Evolutionary conservation across 2,888 invertebrate species (phyloP), one percentile per base, ranked within the genome.

Genomic region (Dinocampus coccinellae): DNA sequence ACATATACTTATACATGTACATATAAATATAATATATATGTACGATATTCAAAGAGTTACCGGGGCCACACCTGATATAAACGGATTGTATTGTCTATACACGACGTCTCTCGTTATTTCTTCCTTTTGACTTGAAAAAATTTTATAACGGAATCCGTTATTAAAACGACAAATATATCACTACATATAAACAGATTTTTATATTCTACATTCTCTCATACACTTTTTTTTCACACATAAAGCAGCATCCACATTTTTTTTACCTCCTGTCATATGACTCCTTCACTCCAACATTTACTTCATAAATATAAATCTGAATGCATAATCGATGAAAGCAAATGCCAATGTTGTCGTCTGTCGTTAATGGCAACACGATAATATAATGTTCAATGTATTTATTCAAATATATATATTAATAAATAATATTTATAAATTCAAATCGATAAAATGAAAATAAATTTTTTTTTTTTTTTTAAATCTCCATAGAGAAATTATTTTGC

Each of bases 231-330:
- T 7, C 6, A 4, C 16, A 58, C 11, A 57, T 58, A 29, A 33
- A 26, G 20, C 11, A 53, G 9, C n/a, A 24, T 53, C 11, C 2
- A 11, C 53, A 24, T 53, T 22, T 22, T 13, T 39, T 61, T 24
- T 26, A 13, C 47, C 24, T 64, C 16, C 22, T 52, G 33, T 52
- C 22, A 39, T 36, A 36, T 61, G 61, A 61, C 60, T 34, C 65
- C 62, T 68, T 69, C 66, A 76, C 42, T 16, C 75, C n/a, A 76
- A 75, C 70, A 75, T 80, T 79, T 73, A 78, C 77, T 64, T 83
- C 81, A 82, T 84, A 84, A 83, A 84, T 84, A 83, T 83, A 84
- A 83, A 84, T 81, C 77, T 77, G 84, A 83, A 80, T 84, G 84
- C 80, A 84, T 84, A 84, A 84, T 84, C 82, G 81, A 84, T 84